These are phyloP conservation scores for Chymomyza caudatula DNA, from an alignment of 2,888 invertebrate species.

Conservation along the genomic window DNA sequence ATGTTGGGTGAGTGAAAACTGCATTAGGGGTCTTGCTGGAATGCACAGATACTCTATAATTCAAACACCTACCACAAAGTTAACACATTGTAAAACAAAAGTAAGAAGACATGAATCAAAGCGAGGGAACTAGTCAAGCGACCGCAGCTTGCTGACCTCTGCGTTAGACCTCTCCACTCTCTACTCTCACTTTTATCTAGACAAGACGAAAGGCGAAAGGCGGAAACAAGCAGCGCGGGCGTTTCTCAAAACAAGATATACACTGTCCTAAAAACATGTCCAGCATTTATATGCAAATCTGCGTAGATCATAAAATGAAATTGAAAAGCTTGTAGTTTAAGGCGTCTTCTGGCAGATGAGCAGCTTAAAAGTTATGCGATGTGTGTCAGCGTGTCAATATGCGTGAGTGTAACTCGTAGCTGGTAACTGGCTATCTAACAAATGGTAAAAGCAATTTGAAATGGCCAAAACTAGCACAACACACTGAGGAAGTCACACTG, in stretches of 20 bases:
- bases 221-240: slow-evolving; percentile 59
- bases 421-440: slow-evolving; percentile 2
- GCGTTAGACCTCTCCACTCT: slow-evolving; percentile 26
- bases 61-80: slow-evolving; percentile 45
- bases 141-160: slow-evolving; percentile 26
- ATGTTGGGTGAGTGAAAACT: slow-evolving; percentile 44
- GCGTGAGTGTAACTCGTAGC: slow-evolving; percentile 39
- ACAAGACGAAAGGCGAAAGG: slow-evolving; percentile 21
- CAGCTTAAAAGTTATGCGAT: slow-evolving; percentile 31
- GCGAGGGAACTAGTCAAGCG: too few species aligned
- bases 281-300: slow-evolving; percentile 65
- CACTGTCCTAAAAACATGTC: slow-evolving; percentile 29
- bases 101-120: slow-evolving; percentile 53
- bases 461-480: background rate
- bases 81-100: slow-evolving; percentile 50
- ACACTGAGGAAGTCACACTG: background rate
- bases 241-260: slow-evolving; percentile 40
- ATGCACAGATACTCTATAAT: slow-evolving; percentile 34
- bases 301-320: slow-evolving; percentile 51
- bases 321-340: slow-evolving; percentile 28
- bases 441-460: slow-evolving; percentile 28
- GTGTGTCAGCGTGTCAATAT: slow-evolving; percentile 61
- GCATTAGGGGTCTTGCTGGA: slow-evolving; percentile 37
- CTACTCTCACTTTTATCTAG: slow-evolving; percentile 60
- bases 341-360: slow-evolving; percentile 27